Percentiles rank a stretch among this genome's conserved stretches.
Evolutionary conservation across 1,140 invertebrate species (phyloP).

Genomic region (Dendroctonus ponderosae): DNA sequence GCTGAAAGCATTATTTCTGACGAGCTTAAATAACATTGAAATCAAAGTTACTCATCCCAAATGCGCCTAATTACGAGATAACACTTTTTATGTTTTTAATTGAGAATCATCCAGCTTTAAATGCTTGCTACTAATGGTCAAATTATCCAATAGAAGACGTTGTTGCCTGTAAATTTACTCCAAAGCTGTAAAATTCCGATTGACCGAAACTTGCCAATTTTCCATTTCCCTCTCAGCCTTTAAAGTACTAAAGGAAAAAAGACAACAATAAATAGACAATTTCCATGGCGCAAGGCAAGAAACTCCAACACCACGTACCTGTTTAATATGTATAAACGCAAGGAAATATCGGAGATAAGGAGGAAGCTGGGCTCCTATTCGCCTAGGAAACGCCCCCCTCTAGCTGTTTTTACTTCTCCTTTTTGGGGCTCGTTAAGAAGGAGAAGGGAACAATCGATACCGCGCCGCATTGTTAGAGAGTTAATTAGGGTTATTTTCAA

Average conservation of each 20-base stretch:
- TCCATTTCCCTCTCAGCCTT: neutral
- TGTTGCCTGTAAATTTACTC: too few relatives aligned
- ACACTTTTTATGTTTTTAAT: too few relatives aligned
- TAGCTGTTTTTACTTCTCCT: slow-evolving; percentile 26
- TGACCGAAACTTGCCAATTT: too few relatives aligned
- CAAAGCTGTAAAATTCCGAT: too few relatives aligned
- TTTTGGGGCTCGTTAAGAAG: slow-evolving; percentile 21
- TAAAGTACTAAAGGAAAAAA: neutral
- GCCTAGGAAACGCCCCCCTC: slow-evolving; percentile 39
- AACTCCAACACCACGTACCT: slow-evolving; percentile 29
- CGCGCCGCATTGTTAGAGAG: slow-evolving; percentile 28
- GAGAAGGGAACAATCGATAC: slow-evolving; percentile 26
- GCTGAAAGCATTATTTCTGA: too few relatives aligned
- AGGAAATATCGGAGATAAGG: slow-evolving; percentile 43
- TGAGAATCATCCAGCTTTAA: too few relatives aligned
- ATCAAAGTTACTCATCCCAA: too few relatives aligned
- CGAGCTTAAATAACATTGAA: too few relatives aligned
- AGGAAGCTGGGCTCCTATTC: slow-evolving; percentile 41
- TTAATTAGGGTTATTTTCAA: slow-evolving; percentile 32
- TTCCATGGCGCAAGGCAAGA: slow-evolving; percentile 5
- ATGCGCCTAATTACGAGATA: too few relatives aligned
- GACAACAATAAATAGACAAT: slow-evolving; percentile 1
- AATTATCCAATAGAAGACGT: too few relatives aligned
- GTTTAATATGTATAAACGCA: slow-evolving; percentile 44
- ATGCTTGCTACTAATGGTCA: too few relatives aligned